phyloP scores from a whole-genome alignment of 2,113 vertebrate species.

The Lampris incognitus region DNA sequence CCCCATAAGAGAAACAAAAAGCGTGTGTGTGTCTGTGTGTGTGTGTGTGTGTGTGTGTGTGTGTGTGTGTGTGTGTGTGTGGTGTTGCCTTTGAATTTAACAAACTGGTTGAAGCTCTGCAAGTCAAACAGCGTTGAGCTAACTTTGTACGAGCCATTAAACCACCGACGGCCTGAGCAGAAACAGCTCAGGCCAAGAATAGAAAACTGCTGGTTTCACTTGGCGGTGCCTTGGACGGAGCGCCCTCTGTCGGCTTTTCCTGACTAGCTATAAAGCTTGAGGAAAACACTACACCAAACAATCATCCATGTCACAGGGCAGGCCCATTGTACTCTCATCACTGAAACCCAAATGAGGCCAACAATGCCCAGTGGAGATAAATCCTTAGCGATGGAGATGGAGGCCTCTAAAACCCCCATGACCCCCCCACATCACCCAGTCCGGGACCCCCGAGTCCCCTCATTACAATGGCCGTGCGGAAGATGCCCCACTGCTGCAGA shows the following conservation, averaged over 20 bases:
- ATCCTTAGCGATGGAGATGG: constrained; percentile 35
- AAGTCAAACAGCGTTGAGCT: too few relatives aligned
- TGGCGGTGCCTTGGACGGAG: background rate
- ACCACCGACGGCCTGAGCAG: too few relatives aligned
- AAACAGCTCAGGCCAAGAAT: too few relatives aligned
- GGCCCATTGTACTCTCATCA: background rate
- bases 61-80: too few relatives aligned
- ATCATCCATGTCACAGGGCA: background rate
- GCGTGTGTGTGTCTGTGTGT: too few relatives aligned
- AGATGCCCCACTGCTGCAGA: constrained; percentile 59
- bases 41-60: too few relatives aligned
- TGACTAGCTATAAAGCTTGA: background rate
- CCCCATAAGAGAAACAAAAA: too few relatives aligned
- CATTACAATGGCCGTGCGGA: constrained; percentile 58
- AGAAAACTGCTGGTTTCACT: background rate
- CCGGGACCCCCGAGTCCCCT: constrained; percentile 2
- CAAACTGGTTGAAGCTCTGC: too few relatives aligned
- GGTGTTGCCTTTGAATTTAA: too few relatives aligned
- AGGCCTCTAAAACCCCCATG: constrained; percentile 11
- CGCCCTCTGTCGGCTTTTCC: background rate
- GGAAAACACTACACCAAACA: constrained; percentile 9
- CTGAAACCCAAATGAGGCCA: background rate
- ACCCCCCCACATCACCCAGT: background rate
- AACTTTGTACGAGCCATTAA: too few relatives aligned
- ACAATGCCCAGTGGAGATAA: constrained; percentile 23